phyloP scores from a whole-genome alignment of 2,888 invertebrate species.

The Pterostichus madidus region DNA sequence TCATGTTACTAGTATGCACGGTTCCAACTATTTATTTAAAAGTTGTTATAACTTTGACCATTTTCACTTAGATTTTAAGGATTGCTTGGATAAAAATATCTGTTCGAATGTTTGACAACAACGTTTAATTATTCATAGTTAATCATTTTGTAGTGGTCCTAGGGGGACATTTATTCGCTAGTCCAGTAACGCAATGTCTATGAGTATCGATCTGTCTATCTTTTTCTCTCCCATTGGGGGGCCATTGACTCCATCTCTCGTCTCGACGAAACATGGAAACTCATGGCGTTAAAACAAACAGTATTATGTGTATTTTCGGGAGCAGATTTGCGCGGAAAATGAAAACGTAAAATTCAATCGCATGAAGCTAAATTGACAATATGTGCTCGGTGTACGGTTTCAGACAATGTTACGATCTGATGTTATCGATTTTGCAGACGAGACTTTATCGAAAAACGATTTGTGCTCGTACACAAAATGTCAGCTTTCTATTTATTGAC shows the following conservation, averaged over 20 bases:
- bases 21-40: too few species aligned
- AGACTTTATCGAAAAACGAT: conserved; percentile 29
- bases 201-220: conserved; percentile 59
- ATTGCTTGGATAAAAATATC: too few species aligned
- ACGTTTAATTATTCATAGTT: neutral
- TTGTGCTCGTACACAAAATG: conserved; percentile 10
- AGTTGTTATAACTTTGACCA: too few species aligned
- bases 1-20: too few species aligned
- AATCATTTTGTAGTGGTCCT: too few species aligned
- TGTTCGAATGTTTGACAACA: too few species aligned
- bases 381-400: conserved; percentile 31
- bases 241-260: conserved; percentile 53
- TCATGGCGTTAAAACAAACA: conserved; percentile 37
- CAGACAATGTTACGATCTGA: conserved; percentile 49
- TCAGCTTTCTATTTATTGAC: conserved; percentile 30
- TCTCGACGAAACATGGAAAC: conserved; percentile 8
- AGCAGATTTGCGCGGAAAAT: conserved; percentile 46
- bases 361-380: conserved; percentile 50
- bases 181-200: conserved; percentile 40
- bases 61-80: too few species aligned
- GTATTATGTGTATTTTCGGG: conserved; percentile 53
- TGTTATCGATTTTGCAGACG: conserved; percentile 38
- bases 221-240: conserved; percentile 44
- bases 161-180: too few species aligned
- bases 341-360: conserved; percentile 57